These are phyloP conservation scores for Plectropomus leopardus DNA, from an alignment of 2,113 vertebrate genomes.

Conservation along the genomic window DNA sequence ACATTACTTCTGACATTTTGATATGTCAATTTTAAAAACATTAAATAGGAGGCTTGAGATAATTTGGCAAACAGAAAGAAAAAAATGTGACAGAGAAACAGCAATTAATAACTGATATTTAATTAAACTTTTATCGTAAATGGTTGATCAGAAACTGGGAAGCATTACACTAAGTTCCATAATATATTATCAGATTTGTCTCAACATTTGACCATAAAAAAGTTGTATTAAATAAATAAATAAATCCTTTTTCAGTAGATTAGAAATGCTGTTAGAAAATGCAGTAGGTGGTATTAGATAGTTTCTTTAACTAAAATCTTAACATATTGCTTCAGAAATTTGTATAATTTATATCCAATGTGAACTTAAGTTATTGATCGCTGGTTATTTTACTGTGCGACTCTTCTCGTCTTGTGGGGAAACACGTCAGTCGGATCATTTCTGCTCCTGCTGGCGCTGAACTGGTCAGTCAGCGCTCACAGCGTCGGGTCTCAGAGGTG, in stretches of 20 bases:
- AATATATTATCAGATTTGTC: slow-evolving; percentile 52
- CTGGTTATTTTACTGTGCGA: slow-evolving; percentile 55
- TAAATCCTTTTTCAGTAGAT: slow-evolving; percentile 61
- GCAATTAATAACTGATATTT: slow-evolving; percentile 15
- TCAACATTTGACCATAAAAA: slow-evolving; percentile 18
- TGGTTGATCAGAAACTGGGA: slow-evolving; percentile 6
- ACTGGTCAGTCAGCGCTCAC: slow-evolving; percentile 5
- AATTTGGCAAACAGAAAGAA: not conserved
- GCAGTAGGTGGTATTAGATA: slow-evolving; percentile 61
- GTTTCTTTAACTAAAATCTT: slow-evolving; percentile 75
- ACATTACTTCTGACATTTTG: slow-evolving; percentile 46
- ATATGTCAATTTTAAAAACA: slow-evolving; percentile 10
- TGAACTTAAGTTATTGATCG: slow-evolving; percentile 75
- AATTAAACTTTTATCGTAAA: slow-evolving; percentile 19
- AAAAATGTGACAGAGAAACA: not conserved
- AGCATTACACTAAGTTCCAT: slow-evolving; percentile 3
- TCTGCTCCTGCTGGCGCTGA: slow-evolving; percentile 28
- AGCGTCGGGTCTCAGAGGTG: slow-evolving; percentile 26
- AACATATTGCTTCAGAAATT: slow-evolving; percentile 72
- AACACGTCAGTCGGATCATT: slow-evolving; percentile 30
- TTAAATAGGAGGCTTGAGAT: not conserved
- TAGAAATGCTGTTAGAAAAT: slow-evolving; percentile 64
- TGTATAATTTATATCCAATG: slow-evolving; percentile 74
- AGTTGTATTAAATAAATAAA: slow-evolving; percentile 31
- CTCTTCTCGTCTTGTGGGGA: slow-evolving; percentile 43